Conservation (phyloP, 2,888 invertebrate genomes). For the Drosophila paracracens region DNA sequence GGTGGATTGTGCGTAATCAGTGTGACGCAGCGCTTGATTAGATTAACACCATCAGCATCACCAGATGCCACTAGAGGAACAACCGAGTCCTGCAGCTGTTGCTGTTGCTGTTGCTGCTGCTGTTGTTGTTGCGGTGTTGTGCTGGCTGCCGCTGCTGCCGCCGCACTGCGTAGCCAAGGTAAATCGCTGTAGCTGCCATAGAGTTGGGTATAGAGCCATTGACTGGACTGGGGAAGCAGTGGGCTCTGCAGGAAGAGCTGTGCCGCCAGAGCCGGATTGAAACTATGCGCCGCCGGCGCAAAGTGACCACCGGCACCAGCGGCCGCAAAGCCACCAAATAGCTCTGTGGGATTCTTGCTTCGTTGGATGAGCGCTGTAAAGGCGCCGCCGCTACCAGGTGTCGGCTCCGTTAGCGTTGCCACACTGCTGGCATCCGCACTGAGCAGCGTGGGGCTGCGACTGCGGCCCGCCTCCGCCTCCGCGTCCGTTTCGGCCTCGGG, state of each 20-base stretch:
- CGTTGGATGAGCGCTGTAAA: slow-evolving; percentile 85
- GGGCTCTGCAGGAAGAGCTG: slow-evolving; percentile 91
- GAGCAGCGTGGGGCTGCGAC: slow-evolving; percentile 53
- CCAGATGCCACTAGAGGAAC: slow-evolving; percentile 19
- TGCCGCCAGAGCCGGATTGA: slow-evolving; percentile 88
- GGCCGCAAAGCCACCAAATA: slow-evolving; percentile 85
- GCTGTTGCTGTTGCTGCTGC: slow-evolving; percentile 55
- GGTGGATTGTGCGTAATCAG: slow-evolving; percentile 83
- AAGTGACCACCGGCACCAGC: slow-evolving; percentile 86
- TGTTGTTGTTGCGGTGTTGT: slow-evolving; percentile 63
- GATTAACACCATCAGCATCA: slow-evolving; percentile 80
- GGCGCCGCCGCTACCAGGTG: slow-evolving; percentile 79
- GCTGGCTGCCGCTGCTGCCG: slow-evolving; percentile 77
- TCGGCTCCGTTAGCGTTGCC: slow-evolving; percentile 50
- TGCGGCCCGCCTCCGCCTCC: slow-evolving; percentile 47
- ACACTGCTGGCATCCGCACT: slow-evolving; percentile 52
- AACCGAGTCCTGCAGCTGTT: slow-evolving; percentile 33
- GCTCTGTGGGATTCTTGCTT: slow-evolving; percentile 83
- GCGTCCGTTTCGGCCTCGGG: slow-evolving; percentile 27
- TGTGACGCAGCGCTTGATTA: slow-evolving; percentile 84
- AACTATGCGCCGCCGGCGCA: slow-evolving; percentile 84
- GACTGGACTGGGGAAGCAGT: slow-evolving; percentile 90
- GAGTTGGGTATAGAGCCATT: slow-evolving; percentile 92
- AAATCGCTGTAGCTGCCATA: slow-evolving; percentile 89
- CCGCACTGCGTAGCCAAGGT: slow-evolving; percentile 87